A percentile compares a stretch with the other conserved stretches of the same genome.
Evolutionary conservation across 2,888 invertebrate species (phyloP).

Genomic region (Eulithis prunata): DNA sequence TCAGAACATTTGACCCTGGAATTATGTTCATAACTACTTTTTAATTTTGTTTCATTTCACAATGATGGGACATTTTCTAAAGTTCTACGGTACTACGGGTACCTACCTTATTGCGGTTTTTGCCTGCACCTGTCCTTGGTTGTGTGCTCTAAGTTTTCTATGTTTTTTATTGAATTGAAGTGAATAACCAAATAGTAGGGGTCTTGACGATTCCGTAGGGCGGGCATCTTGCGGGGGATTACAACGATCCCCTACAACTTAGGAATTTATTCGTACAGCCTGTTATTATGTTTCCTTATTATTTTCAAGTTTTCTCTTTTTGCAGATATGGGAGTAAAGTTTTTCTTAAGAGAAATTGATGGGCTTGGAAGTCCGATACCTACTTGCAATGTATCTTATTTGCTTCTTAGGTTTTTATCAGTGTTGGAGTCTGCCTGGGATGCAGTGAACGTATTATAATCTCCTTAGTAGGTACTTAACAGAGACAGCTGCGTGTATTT

Average conservation of each 20-base stretch:
- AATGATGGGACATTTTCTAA: too few species aligned
- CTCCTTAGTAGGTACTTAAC: too few species aligned
- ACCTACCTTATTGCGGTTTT: too few species aligned
- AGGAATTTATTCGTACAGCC: conserved; percentile 52
- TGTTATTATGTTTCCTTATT: conserved; percentile 44
- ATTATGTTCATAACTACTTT: too few species aligned
- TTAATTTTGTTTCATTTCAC: too few species aligned
- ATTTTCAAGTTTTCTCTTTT: conserved; percentile 27
- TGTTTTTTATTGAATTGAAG: conserved; percentile 1
- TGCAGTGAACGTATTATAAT: too few species aligned
- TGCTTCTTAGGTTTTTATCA: neutral
- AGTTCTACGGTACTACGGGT: too few species aligned
- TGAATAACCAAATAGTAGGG: conserved; percentile 42
- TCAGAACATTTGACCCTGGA: too few species aligned
- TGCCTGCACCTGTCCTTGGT: too few species aligned
- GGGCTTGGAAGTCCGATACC: conserved; percentile 15
- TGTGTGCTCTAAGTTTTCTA: too few species aligned
- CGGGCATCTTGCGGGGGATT: conserved; percentile 51
- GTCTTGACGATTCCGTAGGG: conserved; percentile 49
- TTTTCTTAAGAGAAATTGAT: conserved; percentile 34
- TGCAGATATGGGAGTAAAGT: conserved; percentile 32
- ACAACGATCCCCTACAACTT: conserved; percentile 52
- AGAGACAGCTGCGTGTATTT: too few species aligned
- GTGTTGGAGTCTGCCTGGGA: neutral
- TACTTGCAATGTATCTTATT: neutral